Evolutionary conservation across 2,113 vertebrate genomes (phyloP).

Genomic region (Periophthalmodon schlosseri): DNA sequence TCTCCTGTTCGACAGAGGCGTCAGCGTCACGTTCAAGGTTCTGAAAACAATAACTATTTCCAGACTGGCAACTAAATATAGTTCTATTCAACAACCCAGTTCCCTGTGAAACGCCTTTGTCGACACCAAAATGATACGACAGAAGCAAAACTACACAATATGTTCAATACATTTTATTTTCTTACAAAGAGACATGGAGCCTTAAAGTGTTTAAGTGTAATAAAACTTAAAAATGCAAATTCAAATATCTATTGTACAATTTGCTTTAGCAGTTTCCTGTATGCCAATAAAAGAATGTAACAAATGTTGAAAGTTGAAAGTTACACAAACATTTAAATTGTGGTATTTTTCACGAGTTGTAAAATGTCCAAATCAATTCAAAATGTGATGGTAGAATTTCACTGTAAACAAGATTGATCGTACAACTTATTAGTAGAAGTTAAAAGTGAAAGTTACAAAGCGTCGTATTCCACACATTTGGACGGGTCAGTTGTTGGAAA

Average conservation of each 20-base stretch:
- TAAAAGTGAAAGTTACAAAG: constrained; percentile 75
- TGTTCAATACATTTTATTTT: constrained; percentile 16
- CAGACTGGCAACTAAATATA: constrained; percentile 31
- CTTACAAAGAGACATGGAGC: not conserved
- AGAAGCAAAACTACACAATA: not conserved
- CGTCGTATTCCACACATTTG: constrained; percentile 98
- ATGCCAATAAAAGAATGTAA: not conserved
- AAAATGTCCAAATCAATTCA: not conserved
- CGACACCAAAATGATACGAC: not conserved
- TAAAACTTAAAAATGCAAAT: constrained; percentile 58
- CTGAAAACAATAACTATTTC: not conserved
- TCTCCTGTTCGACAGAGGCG: too few species aligned
- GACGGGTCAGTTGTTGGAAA: constrained; percentile 95
- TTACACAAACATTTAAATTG: not conserved
- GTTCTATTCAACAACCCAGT: constrained; percentile 18
- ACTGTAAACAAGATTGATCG: not conserved
- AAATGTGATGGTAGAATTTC: not conserved
- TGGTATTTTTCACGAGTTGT: not conserved
- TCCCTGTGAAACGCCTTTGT: not conserved
- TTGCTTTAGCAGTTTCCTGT: not conserved
- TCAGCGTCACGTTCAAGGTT: not conserved
- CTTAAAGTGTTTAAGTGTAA: constrained; percentile 36
- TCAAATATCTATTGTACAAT: not conserved
- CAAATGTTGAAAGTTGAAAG: not conserved
- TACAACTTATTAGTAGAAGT: not conserved